Base-by-base conservation (phyloP, 1,140 invertebrate species). In the Aphelenchoides fujianensis region DNA sequence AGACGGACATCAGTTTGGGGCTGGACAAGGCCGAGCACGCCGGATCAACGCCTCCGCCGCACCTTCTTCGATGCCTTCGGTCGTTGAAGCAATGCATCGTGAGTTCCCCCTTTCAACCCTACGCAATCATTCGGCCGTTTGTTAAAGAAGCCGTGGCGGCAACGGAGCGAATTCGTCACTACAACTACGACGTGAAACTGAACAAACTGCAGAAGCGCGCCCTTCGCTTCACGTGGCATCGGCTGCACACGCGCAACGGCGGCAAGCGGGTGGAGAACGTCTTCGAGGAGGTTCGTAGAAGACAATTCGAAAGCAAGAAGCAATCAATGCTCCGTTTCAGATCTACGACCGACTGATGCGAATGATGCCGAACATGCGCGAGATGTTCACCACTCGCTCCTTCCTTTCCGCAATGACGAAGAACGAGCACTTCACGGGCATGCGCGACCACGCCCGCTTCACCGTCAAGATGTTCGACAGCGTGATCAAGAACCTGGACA, bases 201-300 rank as follows among this genome's bases (percentile, higher is more conserved):
- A 75, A 66, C 23, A 84, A 84, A 70, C 71, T 83, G 28, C 82
- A 83, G 62, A 83, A 84, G 54, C 37, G 63, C 34, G 79, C 82
- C 0, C 74, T 83, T 9, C 66, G 82, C 19, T 83, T 83, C 68
- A 83, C 82, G 1, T 83, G 82, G 82, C 82, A 84, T 48, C 76
- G 82, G n/a, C 63, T 83, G 19, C 78, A 81, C 30, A 83, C 82
- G 9, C 52, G 82, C 31, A 83, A 83, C 67, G 82, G 82, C 7
- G 82, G 82, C 9, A 84, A 84, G 69, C 41, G 82, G 59, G 80
- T 84, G n/a, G 82, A 83, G 52, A 80, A 74, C 54, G 82, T 83
- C 30, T 83, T 83, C 66, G 82, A 83, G 78, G 82, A 83, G 57
- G 81, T 83, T 70, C 35, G 35, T 61, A 7, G 3, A 59, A 59